These are phyloP conservation scores for Aldrovandia affinis DNA, from an alignment of 2,797 vertebrate genomes.

Conservation along the genomic window DNA sequence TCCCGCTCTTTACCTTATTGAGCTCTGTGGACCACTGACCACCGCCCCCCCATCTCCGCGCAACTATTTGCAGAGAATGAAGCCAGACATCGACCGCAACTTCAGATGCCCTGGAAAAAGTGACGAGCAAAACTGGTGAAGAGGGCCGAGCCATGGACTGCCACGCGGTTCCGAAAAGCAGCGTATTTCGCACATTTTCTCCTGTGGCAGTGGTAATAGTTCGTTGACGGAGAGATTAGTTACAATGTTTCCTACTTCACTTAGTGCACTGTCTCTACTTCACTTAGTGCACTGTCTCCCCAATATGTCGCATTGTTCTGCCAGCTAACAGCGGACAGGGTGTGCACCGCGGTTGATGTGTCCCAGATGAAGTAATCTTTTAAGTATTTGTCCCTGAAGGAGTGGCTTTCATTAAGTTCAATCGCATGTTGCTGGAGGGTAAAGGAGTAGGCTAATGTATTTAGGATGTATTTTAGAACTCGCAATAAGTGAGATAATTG, in stretches of 20 bases:
- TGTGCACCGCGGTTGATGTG: not conserved
- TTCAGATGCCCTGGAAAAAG: not conserved
- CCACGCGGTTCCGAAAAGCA: not conserved
- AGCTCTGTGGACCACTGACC: not conserved
- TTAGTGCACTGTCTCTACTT: not conserved
- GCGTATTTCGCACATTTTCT: not conserved
- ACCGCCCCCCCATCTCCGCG: not conserved
- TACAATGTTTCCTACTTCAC: not conserved
- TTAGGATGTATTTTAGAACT: slow-evolving; percentile 15
- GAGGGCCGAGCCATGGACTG: not conserved
- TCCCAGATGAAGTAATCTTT: not conserved
- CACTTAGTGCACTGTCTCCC: not conserved
- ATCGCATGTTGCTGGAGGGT: slow-evolving; percentile 4
- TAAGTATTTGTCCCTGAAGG: not conserved
- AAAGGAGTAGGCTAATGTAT: slow-evolving; percentile 2
- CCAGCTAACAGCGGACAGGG: not conserved
- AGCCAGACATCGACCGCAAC: not conserved
- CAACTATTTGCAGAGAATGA: not conserved
- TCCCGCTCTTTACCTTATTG: not conserved
- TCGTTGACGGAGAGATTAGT: not conserved
- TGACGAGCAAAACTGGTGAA: not conserved
- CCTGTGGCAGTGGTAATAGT: not conserved
- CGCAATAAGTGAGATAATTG: slow-evolving; percentile 28
- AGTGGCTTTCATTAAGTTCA: slow-evolving; percentile 19
- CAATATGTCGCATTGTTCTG: not conserved